A percentile compares a stretch with the other conserved stretches of the same genome.
These are phyloP conservation scores for Lasiommata megera DNA, from an alignment of 2,888 invertebrate species.

Conservation along the genomic window DNA sequence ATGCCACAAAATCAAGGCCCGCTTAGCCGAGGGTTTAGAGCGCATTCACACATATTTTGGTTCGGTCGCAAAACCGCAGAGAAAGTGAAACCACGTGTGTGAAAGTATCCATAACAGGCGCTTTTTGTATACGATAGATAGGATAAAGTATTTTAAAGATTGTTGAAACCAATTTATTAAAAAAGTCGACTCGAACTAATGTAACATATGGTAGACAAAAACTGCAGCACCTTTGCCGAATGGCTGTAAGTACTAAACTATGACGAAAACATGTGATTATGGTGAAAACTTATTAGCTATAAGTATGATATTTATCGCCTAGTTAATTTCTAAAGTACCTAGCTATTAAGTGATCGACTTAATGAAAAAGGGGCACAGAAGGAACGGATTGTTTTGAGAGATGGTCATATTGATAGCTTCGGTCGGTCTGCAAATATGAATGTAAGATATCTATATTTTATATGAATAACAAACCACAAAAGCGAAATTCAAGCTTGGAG, in stretches of 20 bases:
- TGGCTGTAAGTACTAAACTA: background rate
- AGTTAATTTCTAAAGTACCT: background rate
- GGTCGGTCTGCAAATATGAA: too few relatives aligned
- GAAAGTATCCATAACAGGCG: constrained; percentile 13
- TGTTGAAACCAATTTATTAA: background rate
- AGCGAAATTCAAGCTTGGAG: too few relatives aligned
- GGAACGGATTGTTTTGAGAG: background rate
- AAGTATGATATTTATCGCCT: background rate
- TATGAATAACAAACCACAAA: too few relatives aligned
- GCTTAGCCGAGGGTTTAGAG: background rate
- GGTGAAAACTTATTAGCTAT: background rate
- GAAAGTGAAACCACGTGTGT: constrained; percentile 6
- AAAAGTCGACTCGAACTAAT: background rate
- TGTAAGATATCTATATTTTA: too few relatives aligned
- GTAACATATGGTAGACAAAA: constrained; percentile 22
- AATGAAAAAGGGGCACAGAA: background rate
- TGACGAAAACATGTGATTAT: background rate
- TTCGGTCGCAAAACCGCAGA: background rate
- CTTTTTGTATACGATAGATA: constrained; percentile 42
- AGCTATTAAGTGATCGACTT: background rate
- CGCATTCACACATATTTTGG: constrained; percentile 7
- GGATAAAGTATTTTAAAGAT: constrained; percentile 1
- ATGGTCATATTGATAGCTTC: too few relatives aligned
- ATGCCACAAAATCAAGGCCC: background rate
- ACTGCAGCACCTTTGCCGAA: background rate